phyloP scores from a whole-genome alignment of 2,888 invertebrate genomes.

The Chelonus formosanus region DNA sequence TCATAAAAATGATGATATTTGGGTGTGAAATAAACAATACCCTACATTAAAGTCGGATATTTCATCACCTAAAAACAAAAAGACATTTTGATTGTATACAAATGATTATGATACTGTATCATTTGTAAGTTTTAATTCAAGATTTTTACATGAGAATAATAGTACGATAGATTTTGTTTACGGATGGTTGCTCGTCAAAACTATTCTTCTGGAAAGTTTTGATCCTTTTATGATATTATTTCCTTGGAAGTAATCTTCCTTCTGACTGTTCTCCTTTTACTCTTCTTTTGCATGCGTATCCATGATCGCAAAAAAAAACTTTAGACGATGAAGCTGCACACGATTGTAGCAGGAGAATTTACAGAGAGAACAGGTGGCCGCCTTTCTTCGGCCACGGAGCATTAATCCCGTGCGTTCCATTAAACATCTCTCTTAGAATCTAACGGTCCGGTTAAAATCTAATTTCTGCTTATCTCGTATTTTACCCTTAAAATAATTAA shows the following conservation, averaged over 20 bases:
- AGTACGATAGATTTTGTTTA: conserved; percentile 40
- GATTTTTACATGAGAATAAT: conserved; percentile 39
- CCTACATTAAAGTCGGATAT: no score
- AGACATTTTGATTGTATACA: background rate
- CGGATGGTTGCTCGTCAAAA: conserved; percentile 37
- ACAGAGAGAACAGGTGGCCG: conserved; percentile 40
- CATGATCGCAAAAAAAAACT: conserved; percentile 12
- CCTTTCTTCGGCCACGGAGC: conserved; percentile 44
- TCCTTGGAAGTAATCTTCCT: conserved; percentile 29
- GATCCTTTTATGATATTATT: conserved; percentile 40
- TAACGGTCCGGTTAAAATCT: conserved; percentile 45
- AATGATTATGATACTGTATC: background rate
- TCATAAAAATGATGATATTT: no score
- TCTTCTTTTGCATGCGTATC: conserved; percentile 16
- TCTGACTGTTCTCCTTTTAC: background rate
- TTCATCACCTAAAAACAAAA: no score
- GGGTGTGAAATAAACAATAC: no score
- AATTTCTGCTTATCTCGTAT: conserved; percentile 41
- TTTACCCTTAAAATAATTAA: conserved; percentile 14
- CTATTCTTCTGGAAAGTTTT: conserved; percentile 37
- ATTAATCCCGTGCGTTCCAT: conserved; percentile 44
- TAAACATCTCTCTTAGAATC: conserved; percentile 33
- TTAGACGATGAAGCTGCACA: conserved; percentile 10
- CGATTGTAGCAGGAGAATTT: conserved; percentile 11
- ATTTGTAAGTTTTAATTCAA: conserved; percentile 39